A percentile compares a stretch with the other conserved stretches of the same genome.
These are phyloP conservation scores for Cathartes aura DNA, from an alignment of 2,113 vertebrate species.

Conservation along the genomic window DNA sequence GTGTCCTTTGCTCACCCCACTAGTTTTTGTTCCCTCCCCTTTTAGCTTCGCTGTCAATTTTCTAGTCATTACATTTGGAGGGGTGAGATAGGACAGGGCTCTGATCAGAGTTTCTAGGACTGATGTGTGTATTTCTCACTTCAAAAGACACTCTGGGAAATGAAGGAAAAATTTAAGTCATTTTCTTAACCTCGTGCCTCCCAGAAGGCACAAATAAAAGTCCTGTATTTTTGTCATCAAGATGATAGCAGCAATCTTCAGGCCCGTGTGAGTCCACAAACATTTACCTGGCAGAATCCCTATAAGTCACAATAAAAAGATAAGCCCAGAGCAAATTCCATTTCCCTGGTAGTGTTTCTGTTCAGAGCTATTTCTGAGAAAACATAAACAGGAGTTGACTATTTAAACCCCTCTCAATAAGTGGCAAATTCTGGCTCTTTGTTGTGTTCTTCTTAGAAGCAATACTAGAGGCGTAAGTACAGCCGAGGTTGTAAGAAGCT, in stretches of 20 bases:
- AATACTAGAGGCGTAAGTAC: background rate
- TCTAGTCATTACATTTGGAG: background rate
- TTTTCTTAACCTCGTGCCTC: conserved; percentile 32
- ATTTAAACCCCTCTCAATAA: background rate
- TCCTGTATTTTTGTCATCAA: conserved; percentile 64
- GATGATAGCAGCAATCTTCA: conserved; percentile 67
- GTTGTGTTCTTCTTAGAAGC: background rate
- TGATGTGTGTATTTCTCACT: background rate
- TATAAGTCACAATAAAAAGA: background rate
- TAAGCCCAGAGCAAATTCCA: conserved; percentile 48
- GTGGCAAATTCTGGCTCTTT: background rate
- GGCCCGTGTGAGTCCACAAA: conserved; percentile 38
- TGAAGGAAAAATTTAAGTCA: conserved; percentile 12
- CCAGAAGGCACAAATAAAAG: conserved; percentile 29
- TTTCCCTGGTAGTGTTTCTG: background rate
- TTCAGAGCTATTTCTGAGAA: background rate
- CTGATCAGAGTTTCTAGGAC: background rate
- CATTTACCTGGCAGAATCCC: conserved; percentile 38
- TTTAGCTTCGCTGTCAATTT: background rate
- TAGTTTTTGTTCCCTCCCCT: background rate
- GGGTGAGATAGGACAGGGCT: background rate
- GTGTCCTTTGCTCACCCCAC: background rate
- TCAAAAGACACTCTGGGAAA: conserved; percentile 29
- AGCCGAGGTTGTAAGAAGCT: background rate
- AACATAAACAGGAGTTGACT: background rate